These are phyloP conservation scores for Cryptus armator DNA, from an alignment of 2,888 invertebrate genomes.

Conservation along the genomic window DNA sequence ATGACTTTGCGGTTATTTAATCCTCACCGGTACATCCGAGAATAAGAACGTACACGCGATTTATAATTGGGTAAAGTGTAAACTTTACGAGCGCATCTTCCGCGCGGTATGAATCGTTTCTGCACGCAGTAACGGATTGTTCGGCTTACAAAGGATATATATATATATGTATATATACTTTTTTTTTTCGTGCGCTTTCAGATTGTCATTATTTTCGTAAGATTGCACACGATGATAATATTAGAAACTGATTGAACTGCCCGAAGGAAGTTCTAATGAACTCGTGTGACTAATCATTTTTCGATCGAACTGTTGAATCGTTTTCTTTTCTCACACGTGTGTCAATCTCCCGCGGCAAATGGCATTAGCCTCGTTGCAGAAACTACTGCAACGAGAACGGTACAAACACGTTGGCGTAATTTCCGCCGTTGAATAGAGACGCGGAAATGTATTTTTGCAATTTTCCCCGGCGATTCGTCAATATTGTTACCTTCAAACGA, in stretches of 20 bases:
- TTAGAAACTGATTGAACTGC: constrained; percentile 10
- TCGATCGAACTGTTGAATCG: neutral
- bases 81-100: constrained; percentile 3
- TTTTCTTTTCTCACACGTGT: neutral
- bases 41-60: neutral
- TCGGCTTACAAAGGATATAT: neutral
- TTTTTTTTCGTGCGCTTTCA: neutral
- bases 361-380: neutral
- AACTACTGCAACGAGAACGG: neutral
- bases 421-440: constrained; percentile 1
- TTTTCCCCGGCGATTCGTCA: neutral
- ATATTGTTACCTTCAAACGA: neutral
- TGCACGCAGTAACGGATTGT: neutral
- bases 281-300: constrained; percentile 47
- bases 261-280: constrained; percentile 25
- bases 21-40: neutral
- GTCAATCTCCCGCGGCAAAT: constrained; percentile 5
- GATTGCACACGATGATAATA: neutral
- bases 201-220: constrained; percentile 1
- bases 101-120: neutral
- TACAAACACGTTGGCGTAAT: constrained; percentile 31
- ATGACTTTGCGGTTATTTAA: constrained; percentile 15
- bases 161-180: no score
- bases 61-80: neutral
- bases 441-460: neutral